Percentiles rank a stretch among this genome's conserved stretches.
Evolutionary conservation across 2,888 invertebrate genomes (phyloP).

Genomic region (Sialis fuliginosa): DNA sequence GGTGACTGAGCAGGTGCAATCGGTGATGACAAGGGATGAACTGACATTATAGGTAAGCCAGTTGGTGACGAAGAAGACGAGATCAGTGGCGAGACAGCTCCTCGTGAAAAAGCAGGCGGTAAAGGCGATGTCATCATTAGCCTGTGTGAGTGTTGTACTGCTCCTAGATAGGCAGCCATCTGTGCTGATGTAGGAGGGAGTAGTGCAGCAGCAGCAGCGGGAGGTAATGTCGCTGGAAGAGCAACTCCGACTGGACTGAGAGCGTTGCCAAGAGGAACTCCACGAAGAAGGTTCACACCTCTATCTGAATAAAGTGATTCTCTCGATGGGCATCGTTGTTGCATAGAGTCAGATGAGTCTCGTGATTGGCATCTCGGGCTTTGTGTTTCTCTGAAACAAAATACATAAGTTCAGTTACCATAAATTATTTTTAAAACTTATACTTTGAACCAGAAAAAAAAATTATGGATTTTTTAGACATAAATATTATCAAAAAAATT

Average conservation of each 20-base stretch:
- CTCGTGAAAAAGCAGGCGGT: conserved; percentile 25
- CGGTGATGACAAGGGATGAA: conserved; percentile 24
- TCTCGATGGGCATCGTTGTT: conserved; percentile 56
- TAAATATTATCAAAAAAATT: too few species aligned
- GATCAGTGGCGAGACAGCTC: conserved; percentile 49
- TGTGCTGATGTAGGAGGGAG: conserved; percentile 66
- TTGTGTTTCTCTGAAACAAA: conserved; percentile 51
- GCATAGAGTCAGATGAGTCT: conserved; percentile 46
- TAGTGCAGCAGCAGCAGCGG: conserved; percentile 42
- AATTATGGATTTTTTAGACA: too few species aligned
- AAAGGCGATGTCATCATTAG: conserved; percentile 46
- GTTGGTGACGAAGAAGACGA: conserved; percentile 50
- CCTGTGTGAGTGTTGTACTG: conserved; percentile 54
- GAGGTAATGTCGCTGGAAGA: conserved; percentile 46
- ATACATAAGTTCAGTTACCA: conserved; percentile 11
- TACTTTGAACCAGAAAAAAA: too few species aligned
- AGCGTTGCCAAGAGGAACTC: conserved; percentile 30
- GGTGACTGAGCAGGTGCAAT: conserved; percentile 35
- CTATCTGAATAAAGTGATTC: conserved; percentile 60
- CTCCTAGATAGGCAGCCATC: conserved; percentile 63
- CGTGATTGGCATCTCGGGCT: conserved; percentile 70
- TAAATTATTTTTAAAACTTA: too few species aligned
- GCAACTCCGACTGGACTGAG: conserved; percentile 51
- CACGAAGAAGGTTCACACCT: conserved; percentile 23
- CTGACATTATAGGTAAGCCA: conserved; percentile 25